A percentile compares a stretch with the other conserved stretches of the same genome.
These are phyloP conservation scores for Apodemia mormo DNA, from an alignment of 2,888 invertebrate genomes.

Conservation along the genomic window DNA sequence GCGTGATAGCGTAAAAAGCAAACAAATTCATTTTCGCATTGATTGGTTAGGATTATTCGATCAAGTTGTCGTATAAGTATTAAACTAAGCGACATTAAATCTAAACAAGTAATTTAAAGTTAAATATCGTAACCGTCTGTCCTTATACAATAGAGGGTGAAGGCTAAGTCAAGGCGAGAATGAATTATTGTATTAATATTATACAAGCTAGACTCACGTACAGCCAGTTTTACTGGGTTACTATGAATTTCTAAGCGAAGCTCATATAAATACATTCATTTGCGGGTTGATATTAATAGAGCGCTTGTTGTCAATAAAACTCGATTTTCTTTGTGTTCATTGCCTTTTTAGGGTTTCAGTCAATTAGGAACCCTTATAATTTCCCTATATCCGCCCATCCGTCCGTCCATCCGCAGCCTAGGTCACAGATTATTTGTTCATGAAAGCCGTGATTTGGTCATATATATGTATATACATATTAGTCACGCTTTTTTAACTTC, in stretches of 20 bases:
- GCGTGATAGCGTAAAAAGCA: no score
- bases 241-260: neutral
- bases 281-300: no score
- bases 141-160: neutral
- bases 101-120: neutral
- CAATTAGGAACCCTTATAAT: no score
- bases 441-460: no score
- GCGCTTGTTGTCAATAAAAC: neutral
- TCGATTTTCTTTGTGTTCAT: neutral
- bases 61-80: neutral
- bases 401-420: no score
- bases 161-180: constrained; percentile 10
- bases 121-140: constrained; percentile 1
- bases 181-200: constrained; percentile 6
- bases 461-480: no score
- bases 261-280: neutral
- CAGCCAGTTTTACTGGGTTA: neutral
- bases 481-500: no score
- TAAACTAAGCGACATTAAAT: neutral
- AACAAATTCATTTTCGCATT: no score
- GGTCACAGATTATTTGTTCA: no score
- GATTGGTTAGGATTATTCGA: neutral
- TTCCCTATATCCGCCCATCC: no score
- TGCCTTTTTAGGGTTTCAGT: no score
- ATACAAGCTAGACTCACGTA: neutral